Conservation (phyloP, 2,113 vertebrate genomes). For the Dissostichus mawsoni region DNA sequence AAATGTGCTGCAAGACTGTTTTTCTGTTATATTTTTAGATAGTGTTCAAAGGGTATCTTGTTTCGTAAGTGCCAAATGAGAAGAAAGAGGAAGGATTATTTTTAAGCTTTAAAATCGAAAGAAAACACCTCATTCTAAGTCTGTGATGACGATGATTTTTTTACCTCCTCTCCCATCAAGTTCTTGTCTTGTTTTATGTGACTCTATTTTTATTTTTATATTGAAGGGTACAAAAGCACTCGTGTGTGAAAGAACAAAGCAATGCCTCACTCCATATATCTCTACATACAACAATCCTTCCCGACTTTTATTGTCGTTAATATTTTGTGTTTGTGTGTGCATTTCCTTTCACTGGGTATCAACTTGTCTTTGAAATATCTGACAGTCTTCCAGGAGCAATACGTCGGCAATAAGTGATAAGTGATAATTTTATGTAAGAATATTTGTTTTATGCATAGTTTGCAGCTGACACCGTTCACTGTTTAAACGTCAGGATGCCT, state of each 20-base stretch:
- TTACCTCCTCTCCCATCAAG: slow-evolving; percentile 48
- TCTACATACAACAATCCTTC: slow-evolving; percentile 4
- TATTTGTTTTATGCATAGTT: slow-evolving; percentile 13
- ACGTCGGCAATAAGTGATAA: not conserved
- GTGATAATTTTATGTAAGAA: not conserved
- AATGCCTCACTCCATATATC: slow-evolving; percentile 14
- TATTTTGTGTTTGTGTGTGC: slow-evolving; percentile 12
- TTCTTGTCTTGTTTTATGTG: slow-evolving; percentile 25
- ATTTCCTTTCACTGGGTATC: not conserved
- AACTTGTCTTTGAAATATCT: not conserved
- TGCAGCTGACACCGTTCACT: slow-evolving; percentile 8
- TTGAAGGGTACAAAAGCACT: slow-evolving; percentile 63
- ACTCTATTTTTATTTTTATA: slow-evolving; percentile 24
- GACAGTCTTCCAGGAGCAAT: slow-evolving; percentile 14
- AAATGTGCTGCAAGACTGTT: slow-evolving; percentile 16
- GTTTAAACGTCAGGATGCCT: slow-evolving; percentile 30
- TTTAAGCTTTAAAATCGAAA: not conserved
- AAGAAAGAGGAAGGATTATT: not conserved
- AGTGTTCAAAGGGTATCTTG: slow-evolving; percentile 2
- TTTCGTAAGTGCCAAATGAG: slow-evolving; percentile 14
- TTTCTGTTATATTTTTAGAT: slow-evolving; percentile 26
- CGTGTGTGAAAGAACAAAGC: slow-evolving; percentile 37
- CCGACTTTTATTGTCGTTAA: slow-evolving; percentile 1
- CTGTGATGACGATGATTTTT: slow-evolving; percentile 33
- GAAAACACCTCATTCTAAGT: slow-evolving; percentile 22